Conservation (phyloP, 2,797 vertebrate genomes). For the Hydrophis major region DNA sequence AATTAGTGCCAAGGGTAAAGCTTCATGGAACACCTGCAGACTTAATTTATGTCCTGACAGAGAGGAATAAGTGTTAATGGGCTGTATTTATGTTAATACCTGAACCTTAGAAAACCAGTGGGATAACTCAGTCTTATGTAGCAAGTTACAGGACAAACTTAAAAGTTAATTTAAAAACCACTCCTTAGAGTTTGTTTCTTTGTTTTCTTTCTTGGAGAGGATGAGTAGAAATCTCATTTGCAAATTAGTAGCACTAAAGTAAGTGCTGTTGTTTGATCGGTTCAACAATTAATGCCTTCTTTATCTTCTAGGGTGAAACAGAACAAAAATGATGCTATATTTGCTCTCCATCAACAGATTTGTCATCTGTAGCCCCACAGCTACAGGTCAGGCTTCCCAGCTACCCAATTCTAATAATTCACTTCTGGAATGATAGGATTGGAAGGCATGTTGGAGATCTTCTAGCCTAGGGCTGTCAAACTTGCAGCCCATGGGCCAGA, state of each 20-base stretch:
- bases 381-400: neutral
- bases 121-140: slow-evolving; percentile 72
- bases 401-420: neutral
- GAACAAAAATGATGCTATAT: neutral
- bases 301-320: neutral
- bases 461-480: no score
- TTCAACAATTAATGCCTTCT: neutral
- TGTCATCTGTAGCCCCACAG: neutral
- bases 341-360: neutral
- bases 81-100: slow-evolving; percentile 99
- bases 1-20: slow-evolving; percentile 99
- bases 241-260: slow-evolving; percentile 31
- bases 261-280: slow-evolving; percentile 12
- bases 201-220: neutral
- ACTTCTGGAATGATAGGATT: no score
- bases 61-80: slow-evolving; percentile 99
- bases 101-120: slow-evolving; percentile 76
- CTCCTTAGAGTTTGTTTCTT: slow-evolving; percentile 55
- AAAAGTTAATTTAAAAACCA: slow-evolving; percentile 65
- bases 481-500: no score
- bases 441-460: no score
- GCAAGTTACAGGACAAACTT: slow-evolving; percentile 73
- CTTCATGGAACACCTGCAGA: slow-evolving; percentile 99
- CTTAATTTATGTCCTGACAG: slow-evolving; percentile 99
- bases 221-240: slow-evolving; percentile 3